phyloP scores from a whole-genome alignment of 2,113 vertebrate genomes.

The Desmodus rotundus region DNA sequence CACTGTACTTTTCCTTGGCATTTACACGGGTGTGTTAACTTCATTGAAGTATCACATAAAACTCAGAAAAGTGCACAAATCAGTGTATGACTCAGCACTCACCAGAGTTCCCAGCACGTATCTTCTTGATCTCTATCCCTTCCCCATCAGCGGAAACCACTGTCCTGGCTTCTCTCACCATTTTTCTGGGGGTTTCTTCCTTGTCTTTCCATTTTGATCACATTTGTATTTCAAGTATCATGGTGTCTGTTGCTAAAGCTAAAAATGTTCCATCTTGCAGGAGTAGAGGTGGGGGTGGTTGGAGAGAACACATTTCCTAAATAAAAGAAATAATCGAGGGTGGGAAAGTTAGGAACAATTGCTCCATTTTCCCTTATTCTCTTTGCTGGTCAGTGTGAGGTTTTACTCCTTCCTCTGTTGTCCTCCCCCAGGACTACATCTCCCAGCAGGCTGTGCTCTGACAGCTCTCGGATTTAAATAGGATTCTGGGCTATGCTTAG shows the following conservation, averaged over 20 bases:
- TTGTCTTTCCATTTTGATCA: constrained; percentile 2
- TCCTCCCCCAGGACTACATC: constrained; percentile 58
- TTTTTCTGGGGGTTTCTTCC: background rate
- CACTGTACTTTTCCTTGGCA: background rate
- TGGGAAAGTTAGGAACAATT: background rate
- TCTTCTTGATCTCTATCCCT: background rate
- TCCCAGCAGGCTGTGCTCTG: constrained; percentile 70
- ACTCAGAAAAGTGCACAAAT: background rate
- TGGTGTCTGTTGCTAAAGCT: background rate
- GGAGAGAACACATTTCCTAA: background rate
- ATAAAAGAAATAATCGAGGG: background rate
- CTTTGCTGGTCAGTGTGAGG: background rate
- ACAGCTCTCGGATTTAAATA: constrained; percentile 64
- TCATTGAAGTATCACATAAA: background rate
- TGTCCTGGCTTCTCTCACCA: background rate
- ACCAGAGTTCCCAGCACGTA: background rate
- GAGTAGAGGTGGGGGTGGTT: background rate
- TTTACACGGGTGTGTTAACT: background rate
- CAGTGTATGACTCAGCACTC: background rate
- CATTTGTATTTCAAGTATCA: background rate
- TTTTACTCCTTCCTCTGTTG: background rate
- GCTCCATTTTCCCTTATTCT: background rate
- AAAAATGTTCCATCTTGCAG: constrained; percentile 1
- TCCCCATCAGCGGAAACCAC: background rate
- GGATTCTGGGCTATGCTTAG: constrained; percentile 31